Percentiles rank a stretch among this genome's conserved stretches.
Evolutionary conservation across 2,797 vertebrate genomes (phyloP).

Genomic region (Muscicapa striata): DNA sequence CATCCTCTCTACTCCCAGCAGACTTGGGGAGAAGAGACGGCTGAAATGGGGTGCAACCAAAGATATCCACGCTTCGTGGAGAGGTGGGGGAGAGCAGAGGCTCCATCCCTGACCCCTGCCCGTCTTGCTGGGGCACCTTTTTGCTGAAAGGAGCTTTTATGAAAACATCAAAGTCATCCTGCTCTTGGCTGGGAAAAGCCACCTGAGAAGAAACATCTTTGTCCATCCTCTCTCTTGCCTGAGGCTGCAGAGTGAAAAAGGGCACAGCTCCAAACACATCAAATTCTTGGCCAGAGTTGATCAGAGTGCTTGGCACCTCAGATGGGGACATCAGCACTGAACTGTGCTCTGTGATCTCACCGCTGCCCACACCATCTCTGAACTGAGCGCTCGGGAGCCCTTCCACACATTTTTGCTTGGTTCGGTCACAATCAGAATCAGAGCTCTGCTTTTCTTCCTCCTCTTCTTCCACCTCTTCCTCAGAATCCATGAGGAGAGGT

Average conservation of each 20-base stretch:
- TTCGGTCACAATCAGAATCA: constrained; percentile 83
- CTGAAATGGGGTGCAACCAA: constrained; percentile 91
- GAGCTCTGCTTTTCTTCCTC: constrained; percentile 88
- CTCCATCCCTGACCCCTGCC: constrained; percentile 33
- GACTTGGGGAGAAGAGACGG: constrained; percentile 67
- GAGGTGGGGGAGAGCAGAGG: constrained; percentile 77
- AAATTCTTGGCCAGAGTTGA: constrained; percentile 65
- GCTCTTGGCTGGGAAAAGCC: constrained; percentile 48
- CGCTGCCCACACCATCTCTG: background rate
- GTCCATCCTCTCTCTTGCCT: constrained; percentile 21
- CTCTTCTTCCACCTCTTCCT: constrained; percentile 88
- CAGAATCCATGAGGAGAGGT: constrained; percentile 93
- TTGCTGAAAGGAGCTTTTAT: constrained; percentile 93
- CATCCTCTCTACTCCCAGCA: constrained; percentile 81
- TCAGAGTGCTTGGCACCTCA: constrained; percentile 11
- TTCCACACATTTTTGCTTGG: constrained; percentile 62
- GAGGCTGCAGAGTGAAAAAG: constrained; percentile 77
- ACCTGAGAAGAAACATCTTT: constrained; percentile 67
- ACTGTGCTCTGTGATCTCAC: constrained; percentile 32
- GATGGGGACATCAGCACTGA: constrained; percentile 15
- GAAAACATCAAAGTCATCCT: constrained; percentile 92
- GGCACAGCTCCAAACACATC: constrained; percentile 92
- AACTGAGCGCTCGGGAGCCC: constrained; percentile 39
- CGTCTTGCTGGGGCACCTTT: constrained; percentile 80
- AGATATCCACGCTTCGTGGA: constrained; percentile 83